Evolutionary conservation across 2,888 invertebrate species (phyloP).

Genomic region (Galerucella nymphaeae): DNA sequence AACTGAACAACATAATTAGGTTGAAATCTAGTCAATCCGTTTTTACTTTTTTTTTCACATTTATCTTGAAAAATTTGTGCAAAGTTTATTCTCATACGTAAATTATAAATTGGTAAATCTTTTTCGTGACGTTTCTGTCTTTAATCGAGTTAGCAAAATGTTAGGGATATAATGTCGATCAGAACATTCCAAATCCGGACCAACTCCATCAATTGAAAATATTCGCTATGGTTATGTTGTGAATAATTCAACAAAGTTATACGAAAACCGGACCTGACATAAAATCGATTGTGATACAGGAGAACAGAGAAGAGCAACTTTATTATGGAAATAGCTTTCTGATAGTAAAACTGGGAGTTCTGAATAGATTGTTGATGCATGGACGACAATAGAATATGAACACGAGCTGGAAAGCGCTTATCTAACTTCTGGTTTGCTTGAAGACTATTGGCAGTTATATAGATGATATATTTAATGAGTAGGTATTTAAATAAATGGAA

Average conservation of each 20-base stretch:
- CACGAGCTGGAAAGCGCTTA: constrained; percentile 17
- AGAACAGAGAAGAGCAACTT: constrained; percentile 18
- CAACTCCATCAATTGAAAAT: background rate
- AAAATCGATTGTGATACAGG: constrained; percentile 24
- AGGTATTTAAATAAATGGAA: background rate
- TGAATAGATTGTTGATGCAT: constrained; percentile 25
- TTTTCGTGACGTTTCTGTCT: too few relatives aligned
- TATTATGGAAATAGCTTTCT: constrained; percentile 31
- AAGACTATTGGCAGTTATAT: constrained; percentile 5
- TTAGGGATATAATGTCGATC: background rate
- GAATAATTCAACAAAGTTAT: constrained; percentile 20
- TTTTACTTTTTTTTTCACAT: too few relatives aligned
- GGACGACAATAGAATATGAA: constrained; percentile 30
- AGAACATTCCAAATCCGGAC: background rate
- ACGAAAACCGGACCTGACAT: constrained; percentile 19
- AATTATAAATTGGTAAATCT: too few relatives aligned
- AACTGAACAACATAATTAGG: too few relatives aligned
- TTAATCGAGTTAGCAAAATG: too few relatives aligned
- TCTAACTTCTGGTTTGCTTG: constrained; percentile 24
- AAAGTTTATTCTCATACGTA: too few relatives aligned
- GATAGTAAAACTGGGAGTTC: constrained; percentile 21
- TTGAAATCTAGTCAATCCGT: too few relatives aligned
- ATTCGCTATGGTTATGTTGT: constrained; percentile 7
- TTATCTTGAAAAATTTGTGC: too few relatives aligned
- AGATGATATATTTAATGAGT: background rate